These are phyloP conservation scores for Crocidura indochinensis DNA, from an alignment of 2,797 vertebrate genomes.

Conservation along the genomic window DNA sequence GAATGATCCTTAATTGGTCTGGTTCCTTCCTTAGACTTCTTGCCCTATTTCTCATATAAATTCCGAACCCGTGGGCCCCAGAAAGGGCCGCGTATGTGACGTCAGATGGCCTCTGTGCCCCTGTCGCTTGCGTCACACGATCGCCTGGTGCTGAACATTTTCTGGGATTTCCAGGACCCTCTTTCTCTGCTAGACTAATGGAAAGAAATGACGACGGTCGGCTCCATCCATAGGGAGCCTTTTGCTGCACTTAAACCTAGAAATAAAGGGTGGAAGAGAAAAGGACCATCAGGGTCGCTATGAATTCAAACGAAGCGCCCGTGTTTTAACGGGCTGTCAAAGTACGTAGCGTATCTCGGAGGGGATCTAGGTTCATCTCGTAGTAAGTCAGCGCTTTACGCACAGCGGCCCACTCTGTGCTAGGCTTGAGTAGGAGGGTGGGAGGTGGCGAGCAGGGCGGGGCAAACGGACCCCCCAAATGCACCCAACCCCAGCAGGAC, in stretches of 20 bases:
- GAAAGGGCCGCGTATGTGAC: not conserved
- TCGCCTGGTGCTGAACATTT: not conserved
- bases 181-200: not conserved
- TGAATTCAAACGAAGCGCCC: not conserved
- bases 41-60: rapidly evolving
- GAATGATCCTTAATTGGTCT: not conserved
- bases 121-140: too few relatives aligned
- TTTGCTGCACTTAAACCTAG: not conserved
- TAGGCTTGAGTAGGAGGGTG: not conserved
- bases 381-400: not conserved
- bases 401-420: too few relatives aligned
- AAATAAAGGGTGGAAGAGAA: not conserved
- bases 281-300: not conserved
- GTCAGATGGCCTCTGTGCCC: not conserved
- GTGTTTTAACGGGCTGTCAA: not conserved
- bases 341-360: not conserved
- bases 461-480: not conserved
- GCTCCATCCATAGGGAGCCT: not conserved
- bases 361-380: not conserved
- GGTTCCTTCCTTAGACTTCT: not conserved
- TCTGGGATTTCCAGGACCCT: not conserved
- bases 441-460: not conserved
- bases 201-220: not conserved
- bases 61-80: not conserved
- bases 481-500: too few relatives aligned